phyloP scores from a whole-genome alignment of 2,113 vertebrate species.

The Empidonax alnorum region DNA sequence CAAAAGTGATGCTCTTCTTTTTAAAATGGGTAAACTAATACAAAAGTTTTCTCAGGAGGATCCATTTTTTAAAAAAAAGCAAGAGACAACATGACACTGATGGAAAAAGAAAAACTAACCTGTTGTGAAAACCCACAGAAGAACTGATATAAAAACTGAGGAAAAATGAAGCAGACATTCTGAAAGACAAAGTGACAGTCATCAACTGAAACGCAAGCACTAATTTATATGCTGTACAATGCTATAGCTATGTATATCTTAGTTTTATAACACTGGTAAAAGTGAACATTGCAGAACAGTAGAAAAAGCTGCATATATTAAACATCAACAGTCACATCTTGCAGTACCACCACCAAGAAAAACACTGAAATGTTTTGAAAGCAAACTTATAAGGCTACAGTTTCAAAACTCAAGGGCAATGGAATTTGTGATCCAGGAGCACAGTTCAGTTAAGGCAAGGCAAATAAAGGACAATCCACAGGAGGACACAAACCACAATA shows the following conservation, averaged over 20 bases:
- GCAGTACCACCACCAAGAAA: not conserved
- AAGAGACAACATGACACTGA: not conserved
- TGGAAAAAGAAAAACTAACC: conserved; percentile 73
- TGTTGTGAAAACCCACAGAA: conserved; percentile 99
- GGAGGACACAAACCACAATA: not conserved
- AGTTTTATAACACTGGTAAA: not conserved
- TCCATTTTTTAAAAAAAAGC: not conserved
- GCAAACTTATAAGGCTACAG: not conserved
- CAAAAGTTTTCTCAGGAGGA: not conserved
- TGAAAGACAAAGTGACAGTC: conserved; percentile 73
- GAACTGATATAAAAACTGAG: conserved; percentile 99
- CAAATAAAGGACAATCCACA: not conserved
- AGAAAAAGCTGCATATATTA: not conserved
- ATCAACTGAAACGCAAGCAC: not conserved
- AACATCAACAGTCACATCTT: not conserved
- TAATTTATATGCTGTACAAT: not conserved
- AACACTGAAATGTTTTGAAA: not conserved
- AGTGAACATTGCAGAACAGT: not conserved
- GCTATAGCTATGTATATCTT: not conserved
- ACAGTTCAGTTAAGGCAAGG: not conserved
- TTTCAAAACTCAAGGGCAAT: not conserved
- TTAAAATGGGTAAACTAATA: not conserved
- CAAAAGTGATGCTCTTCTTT: not conserved
- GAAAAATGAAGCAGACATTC: conserved; percentile 99
- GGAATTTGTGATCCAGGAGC: not conserved